These are phyloP conservation scores for Baronia brevicornis DNA, from an alignment of 2,888 invertebrate genomes.

Conservation along the genomic window DNA sequence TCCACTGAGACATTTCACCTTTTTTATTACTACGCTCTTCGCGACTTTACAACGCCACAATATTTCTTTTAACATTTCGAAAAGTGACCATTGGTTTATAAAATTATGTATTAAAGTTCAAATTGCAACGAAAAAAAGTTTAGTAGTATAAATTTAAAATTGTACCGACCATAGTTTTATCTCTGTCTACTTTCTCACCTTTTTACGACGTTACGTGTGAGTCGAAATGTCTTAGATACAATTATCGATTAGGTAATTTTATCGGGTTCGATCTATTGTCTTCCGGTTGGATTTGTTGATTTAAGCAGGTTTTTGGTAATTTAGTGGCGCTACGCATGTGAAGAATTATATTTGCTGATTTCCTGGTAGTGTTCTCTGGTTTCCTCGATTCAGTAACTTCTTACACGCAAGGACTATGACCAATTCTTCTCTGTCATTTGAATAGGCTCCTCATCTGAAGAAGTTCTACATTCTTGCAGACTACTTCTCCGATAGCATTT, in stretches of 20 bases:
- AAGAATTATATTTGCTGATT: conserved; percentile 30
- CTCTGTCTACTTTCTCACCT: conserved; percentile 71
- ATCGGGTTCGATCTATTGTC: conserved; percentile 68
- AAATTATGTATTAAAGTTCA: conserved; percentile 7
- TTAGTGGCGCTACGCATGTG: conserved; percentile 44
- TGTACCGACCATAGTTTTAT: conserved; percentile 57
- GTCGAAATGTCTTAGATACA: conserved; percentile 71
- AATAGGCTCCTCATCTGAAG: too few relatives aligned
- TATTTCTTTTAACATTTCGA: conserved; percentile 10
- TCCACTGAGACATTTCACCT: conserved; percentile 73
- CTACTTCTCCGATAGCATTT: too few relatives aligned
- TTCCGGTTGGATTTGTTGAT: conserved; percentile 70
- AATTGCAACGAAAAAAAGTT: conserved; percentile 9
- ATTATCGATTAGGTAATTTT: conserved; percentile 75
- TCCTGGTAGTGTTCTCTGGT: conserved; percentile 34
- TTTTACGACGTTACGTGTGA: conserved; percentile 71
- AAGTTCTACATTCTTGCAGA: too few relatives aligned
- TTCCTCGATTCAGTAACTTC: too few relatives aligned
- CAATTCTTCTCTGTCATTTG: conserved; percentile 9
- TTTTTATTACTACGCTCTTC: conserved; percentile 71
- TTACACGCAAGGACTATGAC: too few relatives aligned
- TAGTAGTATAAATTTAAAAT: conserved; percentile 14
- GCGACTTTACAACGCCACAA: conserved; percentile 52
- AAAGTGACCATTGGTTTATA: conserved; percentile 15
- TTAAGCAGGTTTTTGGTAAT: conserved; percentile 55